These are phyloP conservation scores for Hirtodrosophila duncani DNA, from an alignment of 2,888 invertebrate species.

Conservation along the genomic window DNA sequence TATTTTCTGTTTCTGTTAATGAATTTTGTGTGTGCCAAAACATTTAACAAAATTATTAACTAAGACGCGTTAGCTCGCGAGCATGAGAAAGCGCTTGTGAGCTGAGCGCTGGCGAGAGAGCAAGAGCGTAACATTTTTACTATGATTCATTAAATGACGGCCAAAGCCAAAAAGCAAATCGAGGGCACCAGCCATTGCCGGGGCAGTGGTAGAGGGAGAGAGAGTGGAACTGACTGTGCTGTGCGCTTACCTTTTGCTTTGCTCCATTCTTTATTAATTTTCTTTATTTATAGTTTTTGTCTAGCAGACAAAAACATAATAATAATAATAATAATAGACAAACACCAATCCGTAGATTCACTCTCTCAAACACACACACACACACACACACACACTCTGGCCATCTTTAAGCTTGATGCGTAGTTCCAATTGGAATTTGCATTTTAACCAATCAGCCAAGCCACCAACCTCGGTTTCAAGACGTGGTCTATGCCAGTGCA, in stretches of 20 bases:
- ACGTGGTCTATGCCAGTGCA: constrained; percentile 8
- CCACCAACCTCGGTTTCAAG: constrained; percentile 27
- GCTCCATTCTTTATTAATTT: constrained; percentile 29
- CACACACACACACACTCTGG: constrained; percentile 3
- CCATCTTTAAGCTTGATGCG: constrained; percentile 27
- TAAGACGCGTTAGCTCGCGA: constrained; percentile 16
- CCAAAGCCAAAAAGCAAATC: constrained; percentile 17
- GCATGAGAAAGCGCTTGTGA: not conserved
- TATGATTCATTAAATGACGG: constrained; percentile 49
- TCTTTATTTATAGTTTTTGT: constrained; percentile 12
- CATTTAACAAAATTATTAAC: constrained; percentile 38
- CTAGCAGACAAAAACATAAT: constrained; percentile 7
- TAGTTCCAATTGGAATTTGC: constrained; percentile 39
- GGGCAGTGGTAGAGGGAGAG: not conserved
- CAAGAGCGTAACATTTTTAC: constrained; percentile 6
- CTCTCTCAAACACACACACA: constrained; percentile 3
- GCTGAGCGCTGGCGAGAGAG: not conserved
- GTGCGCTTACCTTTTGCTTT: constrained; percentile 49
- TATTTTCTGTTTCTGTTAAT: no score
- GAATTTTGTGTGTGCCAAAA: no score
- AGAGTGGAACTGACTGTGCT: not conserved
- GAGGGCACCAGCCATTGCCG: constrained; percentile 13
- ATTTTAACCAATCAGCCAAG: constrained; percentile 30
- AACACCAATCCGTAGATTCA: constrained; percentile 26
- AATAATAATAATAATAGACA: constrained; percentile 4